Base-by-base conservation (phyloP, 2,888 invertebrate genomes). In the Auanema sp. region DNA sequence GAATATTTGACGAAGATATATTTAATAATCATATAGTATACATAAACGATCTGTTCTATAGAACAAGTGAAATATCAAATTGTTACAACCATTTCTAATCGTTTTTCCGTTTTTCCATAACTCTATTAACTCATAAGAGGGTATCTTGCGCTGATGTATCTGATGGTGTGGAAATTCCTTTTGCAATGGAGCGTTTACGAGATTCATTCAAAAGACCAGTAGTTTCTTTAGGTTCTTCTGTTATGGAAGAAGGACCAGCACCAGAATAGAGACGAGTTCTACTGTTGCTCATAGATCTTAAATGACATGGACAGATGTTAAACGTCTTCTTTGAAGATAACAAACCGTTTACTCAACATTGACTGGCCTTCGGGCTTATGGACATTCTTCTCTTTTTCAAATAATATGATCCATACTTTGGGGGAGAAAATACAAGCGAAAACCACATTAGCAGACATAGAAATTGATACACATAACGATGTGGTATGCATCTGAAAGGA, bases 331-430 rank as follows among this genome's bases (percentile, higher is more conserved):
- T n/a, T n/a, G n/a, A n/a, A n/a, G 33, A 33, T 33, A 8, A 50
- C 44, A 1, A 23, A 78, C 78, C 77, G 76, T 62, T 75, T 77
- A 60, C 69, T 69, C 8, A 80, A 71, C 75, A 79, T 81, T 51
- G 74, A 76, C 47, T 81, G 79, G 33, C 79, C 79, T 44, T 77
- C 78, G 33, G 76, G 78, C 56, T 80, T 80, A 40, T 90, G 85
- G 49, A 89, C 89, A 84, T 90, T 90, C 83, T 90, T 90, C 71
- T 90, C 89, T 49, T 90, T 90, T 82, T 90, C 89, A 80, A 89
- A 88, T 66, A 90, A 85, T 68, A 90, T 89, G 74, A 90, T 89
- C 86, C 90, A 90, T 43, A 90, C 87, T 85, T 90, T 90, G 21
- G 90, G 90, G 24, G 89, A 89, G 84, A 89, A 90, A 8, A 90